Evolutionary conservation across 2,888 invertebrate genomes (phyloP), one percentile per base, ranked within the genome.

Genomic region (Melangyna quadrimaculata): DNA sequence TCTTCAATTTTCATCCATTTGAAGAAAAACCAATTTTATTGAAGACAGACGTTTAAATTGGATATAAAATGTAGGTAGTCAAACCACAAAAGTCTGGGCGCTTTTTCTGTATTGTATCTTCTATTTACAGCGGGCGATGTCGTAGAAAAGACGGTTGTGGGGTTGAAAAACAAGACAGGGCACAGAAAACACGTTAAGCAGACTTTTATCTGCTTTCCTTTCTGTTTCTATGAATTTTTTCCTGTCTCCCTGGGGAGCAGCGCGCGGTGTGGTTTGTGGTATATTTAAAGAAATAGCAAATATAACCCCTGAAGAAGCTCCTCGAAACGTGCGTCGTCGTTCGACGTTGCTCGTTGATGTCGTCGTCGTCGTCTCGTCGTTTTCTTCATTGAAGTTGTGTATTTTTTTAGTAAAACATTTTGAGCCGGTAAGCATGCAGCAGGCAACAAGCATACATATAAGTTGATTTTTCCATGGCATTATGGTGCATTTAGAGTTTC

Each of bases 221-320:
- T 82, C 29, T 74, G 65, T 78, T 78, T 71, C 72, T 80, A 35
- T 53, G 27, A 72, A 29, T 37, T 35, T 67, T 32, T 17, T 67
- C 40, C 17, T 63, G 27, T 12, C 59, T 63, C 45, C 37, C 40
- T 14, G 10, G 72, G 69, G 51, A 70, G 77, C 45, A 37, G 22
- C 12, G 7, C 3, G 70, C 17, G 63, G 48, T 35, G 73, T 27
- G 24, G 57, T 45, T 40, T 48, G 51, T 51, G 69, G 57, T 67
- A 59, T 45, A 74, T 67, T 63, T 75, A 67, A 81, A 72, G 61
- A 63, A 77, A 81, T 59, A 73, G 57, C 86, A 86, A 77, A 86
- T 86, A 86, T 70, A 81, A 81, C 86, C 78, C 70, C 86, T 86
- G 81, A 81, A 78, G 86, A 69, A 86, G 86, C 81, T 78, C 69